phyloP scores from a whole-genome alignment of 2,797 vertebrate species.

The Pseudocheirus occidentalis region DNA sequence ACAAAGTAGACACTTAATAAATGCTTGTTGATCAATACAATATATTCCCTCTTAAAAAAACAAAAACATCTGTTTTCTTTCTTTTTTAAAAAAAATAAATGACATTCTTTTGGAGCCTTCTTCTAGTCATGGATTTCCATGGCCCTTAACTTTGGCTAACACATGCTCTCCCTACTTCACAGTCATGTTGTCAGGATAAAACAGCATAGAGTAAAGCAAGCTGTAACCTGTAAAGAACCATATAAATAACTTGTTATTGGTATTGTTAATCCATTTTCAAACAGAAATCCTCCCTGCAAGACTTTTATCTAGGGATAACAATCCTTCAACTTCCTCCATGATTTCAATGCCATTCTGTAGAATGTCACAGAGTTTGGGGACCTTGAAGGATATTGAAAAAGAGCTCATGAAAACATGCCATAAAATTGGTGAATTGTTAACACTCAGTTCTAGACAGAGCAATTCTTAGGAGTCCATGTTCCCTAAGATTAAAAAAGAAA shows the following conservation, averaged over 20 bases:
- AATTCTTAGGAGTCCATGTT: slow-evolving; percentile 62
- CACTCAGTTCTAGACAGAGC: slow-evolving; percentile 51
- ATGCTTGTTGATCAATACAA: neutral
- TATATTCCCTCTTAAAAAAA: neutral
- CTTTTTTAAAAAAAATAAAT: neutral
- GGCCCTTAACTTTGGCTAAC: neutral
- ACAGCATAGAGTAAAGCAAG: neutral
- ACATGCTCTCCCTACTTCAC: neutral
- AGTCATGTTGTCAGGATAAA: neutral
- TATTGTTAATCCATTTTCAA: neutral
- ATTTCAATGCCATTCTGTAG: neutral
- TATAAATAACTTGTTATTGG: neutral
- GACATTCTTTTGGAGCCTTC: neutral
- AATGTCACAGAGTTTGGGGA: neutral
- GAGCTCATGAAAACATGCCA: slow-evolving; percentile 16
- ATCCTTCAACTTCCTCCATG: neutral
- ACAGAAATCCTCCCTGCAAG: neutral
- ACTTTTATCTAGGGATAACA: neutral
- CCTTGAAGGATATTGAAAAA: neutral
- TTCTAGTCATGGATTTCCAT: neutral
- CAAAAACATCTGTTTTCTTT: neutral
- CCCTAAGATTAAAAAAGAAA: slow-evolving; percentile 62
- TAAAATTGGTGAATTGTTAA: slow-evolving; percentile 65
- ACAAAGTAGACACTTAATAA: neutral
- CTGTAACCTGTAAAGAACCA: neutral